Conservation (phyloP, 2,888 invertebrate species). For the Clostera curtula region DNA sequence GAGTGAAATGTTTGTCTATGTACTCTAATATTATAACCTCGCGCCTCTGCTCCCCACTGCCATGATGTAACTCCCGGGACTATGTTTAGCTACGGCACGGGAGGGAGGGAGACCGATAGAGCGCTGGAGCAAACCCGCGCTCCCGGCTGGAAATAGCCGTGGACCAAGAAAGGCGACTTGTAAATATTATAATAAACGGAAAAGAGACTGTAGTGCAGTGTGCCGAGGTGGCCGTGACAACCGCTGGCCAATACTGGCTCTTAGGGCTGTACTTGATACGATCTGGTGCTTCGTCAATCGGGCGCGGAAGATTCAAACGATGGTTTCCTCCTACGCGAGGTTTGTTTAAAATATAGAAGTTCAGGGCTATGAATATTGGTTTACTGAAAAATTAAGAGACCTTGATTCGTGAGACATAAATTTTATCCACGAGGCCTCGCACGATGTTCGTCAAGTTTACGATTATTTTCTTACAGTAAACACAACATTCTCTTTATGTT, state of each 20-base stretch:
- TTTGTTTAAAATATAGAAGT: no score
- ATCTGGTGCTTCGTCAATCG: no score
- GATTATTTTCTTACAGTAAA: no score
- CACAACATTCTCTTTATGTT: no score
- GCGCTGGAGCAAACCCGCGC: slow-evolving; percentile 52
- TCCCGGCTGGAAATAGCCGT: slow-evolving; percentile 73
- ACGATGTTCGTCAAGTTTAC: no score
- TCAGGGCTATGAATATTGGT: no score
- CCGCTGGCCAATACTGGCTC: slow-evolving; percentile 40
- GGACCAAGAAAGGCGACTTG: slow-evolving; percentile 77
- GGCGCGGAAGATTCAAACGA: no score
- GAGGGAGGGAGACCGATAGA: slow-evolving; percentile 48
- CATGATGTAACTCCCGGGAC: slow-evolving; percentile 67
- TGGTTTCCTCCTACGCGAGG: no score
- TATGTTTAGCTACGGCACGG: slow-evolving; percentile 53
- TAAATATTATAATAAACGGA: slow-evolving; percentile 74
- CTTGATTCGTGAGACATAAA: no score
- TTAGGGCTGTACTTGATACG: no score
- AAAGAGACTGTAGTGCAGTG: slow-evolving; percentile 71
- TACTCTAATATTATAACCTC: slow-evolving; percentile 73
- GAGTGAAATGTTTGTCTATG: slow-evolving; percentile 70
- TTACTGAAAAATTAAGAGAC: no score
- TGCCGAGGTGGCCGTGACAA: slow-evolving; percentile 64
- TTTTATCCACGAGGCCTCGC: no score
- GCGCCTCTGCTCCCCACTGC: slow-evolving; percentile 64